A percentile compares a stretch with the other conserved stretches of the same genome.
Conservation (phyloP, 2,113 vertebrate species). For the Ramphastos sulfuratus region DNA sequence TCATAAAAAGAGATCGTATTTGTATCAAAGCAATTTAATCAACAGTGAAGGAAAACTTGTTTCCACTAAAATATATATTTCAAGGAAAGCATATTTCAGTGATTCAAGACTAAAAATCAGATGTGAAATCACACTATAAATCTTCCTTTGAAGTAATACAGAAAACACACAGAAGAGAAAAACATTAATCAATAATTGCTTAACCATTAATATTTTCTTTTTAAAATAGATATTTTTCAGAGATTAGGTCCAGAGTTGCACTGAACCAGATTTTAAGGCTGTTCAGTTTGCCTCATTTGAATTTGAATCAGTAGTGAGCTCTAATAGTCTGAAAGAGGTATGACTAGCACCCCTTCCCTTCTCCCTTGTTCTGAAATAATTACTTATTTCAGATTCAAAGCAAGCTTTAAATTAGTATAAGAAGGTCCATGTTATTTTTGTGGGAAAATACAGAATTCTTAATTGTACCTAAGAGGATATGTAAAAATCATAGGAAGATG, state of each 20-base stretch:
- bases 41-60: not conserved
- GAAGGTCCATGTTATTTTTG: not conserved
- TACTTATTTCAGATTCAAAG: constrained; percentile 10
- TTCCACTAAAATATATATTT: not conserved
- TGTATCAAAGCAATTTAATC: not conserved
- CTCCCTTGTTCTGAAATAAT: not conserved
- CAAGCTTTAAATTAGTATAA: not conserved
- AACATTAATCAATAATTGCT: not conserved
- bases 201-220: not conserved
- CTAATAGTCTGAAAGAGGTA: not conserved
- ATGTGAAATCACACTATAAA: not conserved
- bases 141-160: not conserved
- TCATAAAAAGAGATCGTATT: not conserved
- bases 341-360: not conserved
- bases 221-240: not conserved
- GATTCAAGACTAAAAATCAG: not conserved
- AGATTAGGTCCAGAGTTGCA: not conserved
- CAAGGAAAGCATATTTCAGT: not conserved
- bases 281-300: not conserved
- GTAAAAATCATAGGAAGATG: not conserved
- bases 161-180: not conserved
- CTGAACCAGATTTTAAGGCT: not conserved
- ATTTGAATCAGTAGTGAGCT: not conserved
- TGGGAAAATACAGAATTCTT: not conserved
- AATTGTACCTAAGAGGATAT: not conserved